Evolutionary conservation across 1,140 invertebrate genomes (phyloP), one percentile per base, ranked within the genome.

Genomic region (Papilio polyxenes): DNA sequence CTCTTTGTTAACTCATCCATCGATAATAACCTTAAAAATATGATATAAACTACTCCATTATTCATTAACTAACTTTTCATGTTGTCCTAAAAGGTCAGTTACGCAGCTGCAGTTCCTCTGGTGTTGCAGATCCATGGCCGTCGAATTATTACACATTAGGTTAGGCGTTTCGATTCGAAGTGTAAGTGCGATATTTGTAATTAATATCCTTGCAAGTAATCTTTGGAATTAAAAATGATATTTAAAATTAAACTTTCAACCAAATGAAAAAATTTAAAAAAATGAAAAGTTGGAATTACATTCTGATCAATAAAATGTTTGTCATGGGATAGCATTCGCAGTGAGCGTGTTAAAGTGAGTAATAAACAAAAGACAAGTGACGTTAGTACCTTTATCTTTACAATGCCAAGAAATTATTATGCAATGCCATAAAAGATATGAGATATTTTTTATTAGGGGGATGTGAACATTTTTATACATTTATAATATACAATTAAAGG

Each of bases 391-490:
- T 53, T 77, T 77, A 77, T 77, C 75, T 77, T 77, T 77, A 77
- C 75, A 77, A 51, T 53, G 11, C 11, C 1, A 77, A 37, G 48
- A 51, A 77, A 77, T 53, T 77, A 53, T 77, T 77, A 77, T 53
- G 75, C 75, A 77, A 77, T 77, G 75, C 48, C 44, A 56, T 77
- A 77, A 77, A 31, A 77, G 44, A 51, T n/a, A 75, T 23, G 48
- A 49, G 20, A 51, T 77, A 75, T 49, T 9, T 49, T 77, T 77
- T 77, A 77, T 77, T 20, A 49, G n/a, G 13, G 44, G 75, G 48
- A 49, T 48, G 37, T 75, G 10, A 31, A 15, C 20, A n/a, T 75
- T 74, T 2, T 75, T 72, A 72, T 72, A 37, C 13, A 40, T 65
- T 65, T 65, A 65, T 65, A 72, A 15, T 72, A 15, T 72, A 72